Evolutionary conservation across 2,797 vertebrate species (phyloP).

Genomic region (Otus scops): DNA sequence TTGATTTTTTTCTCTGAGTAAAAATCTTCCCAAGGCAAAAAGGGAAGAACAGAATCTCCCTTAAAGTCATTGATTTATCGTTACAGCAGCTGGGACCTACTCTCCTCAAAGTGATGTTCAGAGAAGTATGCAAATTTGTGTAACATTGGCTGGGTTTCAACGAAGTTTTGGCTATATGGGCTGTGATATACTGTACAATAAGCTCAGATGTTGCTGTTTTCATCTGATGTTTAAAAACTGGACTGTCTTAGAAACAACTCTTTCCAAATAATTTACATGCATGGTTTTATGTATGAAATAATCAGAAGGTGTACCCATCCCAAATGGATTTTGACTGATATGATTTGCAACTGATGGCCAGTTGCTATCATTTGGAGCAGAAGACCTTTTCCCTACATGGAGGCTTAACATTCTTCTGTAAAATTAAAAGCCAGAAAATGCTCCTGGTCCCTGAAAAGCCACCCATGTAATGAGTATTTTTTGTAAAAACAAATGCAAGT

Average conservation of each 20-base stretch:
- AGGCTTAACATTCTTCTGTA: background rate
- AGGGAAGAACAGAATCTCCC: background rate
- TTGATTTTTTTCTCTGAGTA: background rate
- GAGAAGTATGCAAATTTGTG: background rate
- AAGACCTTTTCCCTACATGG: background rate
- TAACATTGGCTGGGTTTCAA: background rate
- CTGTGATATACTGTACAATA: background rate
- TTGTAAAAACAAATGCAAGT: background rate
- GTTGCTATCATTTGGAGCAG: background rate
- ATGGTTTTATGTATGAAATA: background rate
- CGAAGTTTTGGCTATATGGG: background rate
- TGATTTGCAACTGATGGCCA: background rate
- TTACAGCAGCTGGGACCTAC: background rate
- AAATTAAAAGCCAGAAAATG: background rate
- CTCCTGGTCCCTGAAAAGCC: background rate
- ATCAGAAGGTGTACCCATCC: background rate
- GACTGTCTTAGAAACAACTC: background rate
- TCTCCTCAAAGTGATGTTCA: background rate
- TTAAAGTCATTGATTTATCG: background rate
- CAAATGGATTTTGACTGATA: accelerated
- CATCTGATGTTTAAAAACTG: background rate
- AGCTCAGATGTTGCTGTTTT: background rate
- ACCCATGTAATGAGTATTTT: background rate
- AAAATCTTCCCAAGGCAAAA: background rate
- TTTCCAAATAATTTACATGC: background rate